phyloP scores from a whole-genome alignment of 1,140 invertebrate genomes.

The Monomorium pharaonis region DNA sequence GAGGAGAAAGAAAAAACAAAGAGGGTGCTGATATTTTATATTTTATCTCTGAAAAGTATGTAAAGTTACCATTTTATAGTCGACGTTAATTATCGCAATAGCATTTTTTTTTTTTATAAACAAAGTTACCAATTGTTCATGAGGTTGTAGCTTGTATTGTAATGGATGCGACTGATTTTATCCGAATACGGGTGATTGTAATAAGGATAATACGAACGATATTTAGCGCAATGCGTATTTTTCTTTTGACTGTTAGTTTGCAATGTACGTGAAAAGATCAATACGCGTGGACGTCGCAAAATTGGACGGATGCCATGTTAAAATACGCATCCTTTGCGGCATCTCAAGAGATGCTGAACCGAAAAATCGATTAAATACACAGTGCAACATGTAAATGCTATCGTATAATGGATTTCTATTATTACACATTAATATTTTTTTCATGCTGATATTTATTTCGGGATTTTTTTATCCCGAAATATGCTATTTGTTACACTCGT shows the following conservation, averaged over 20 bases:
- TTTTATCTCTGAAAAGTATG: background rate
- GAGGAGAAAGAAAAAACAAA: background rate
- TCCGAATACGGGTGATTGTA: slow-evolving; percentile 25
- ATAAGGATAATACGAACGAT: slow-evolving; percentile 24
- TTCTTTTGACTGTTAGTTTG: background rate
- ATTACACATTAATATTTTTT: background rate
- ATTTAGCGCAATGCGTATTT: background rate
- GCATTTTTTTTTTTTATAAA: slow-evolving; percentile 50
- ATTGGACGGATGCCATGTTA: background rate
- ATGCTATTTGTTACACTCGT: background rate
- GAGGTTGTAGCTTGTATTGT: slow-evolving; percentile 16
- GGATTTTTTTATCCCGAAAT: background rate
- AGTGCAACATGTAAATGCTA: background rate
- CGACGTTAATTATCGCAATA: slow-evolving; percentile 31
- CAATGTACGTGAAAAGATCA: background rate
- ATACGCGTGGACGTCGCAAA: background rate
- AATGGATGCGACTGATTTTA: slow-evolving; percentile 44
- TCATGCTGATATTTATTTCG: slow-evolving; percentile 14
- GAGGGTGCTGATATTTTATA: background rate
- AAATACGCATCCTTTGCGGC: background rate
- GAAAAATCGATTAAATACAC: background rate
- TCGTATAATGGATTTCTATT: background rate
- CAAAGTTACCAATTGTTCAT: background rate
- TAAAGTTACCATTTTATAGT: slow-evolving; percentile 57
- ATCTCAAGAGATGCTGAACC: background rate